Percentiles rank a stretch among this genome's conserved stretches.
These are phyloP conservation scores for Cryptus armator DNA, from an alignment of 2,888 invertebrate species.

Conservation along the genomic window DNA sequence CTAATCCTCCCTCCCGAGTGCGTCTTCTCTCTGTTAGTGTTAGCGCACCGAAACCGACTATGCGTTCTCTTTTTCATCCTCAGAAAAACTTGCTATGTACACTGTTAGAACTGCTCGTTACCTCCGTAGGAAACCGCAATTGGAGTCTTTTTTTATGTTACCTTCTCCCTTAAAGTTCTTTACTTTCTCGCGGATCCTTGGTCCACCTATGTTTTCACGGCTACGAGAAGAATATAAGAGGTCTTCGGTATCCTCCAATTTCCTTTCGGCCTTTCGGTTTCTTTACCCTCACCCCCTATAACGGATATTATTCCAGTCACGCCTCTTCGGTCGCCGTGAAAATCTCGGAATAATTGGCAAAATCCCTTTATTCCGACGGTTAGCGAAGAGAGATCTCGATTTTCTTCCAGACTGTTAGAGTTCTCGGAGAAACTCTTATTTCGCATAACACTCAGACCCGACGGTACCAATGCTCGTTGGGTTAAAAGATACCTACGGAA, in stretches of 20 bases:
- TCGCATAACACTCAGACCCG: conserved; percentile 1
- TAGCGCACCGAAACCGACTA: neutral
- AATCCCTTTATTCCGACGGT: conserved; percentile 6
- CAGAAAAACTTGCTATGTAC: neutral
- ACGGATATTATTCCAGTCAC: conserved; percentile 47
- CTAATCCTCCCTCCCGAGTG: conserved; percentile 17
- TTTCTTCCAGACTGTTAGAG: conserved; percentile 45
- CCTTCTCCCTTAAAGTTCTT: neutral
- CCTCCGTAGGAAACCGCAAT: neutral
- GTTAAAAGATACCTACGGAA: neutral
- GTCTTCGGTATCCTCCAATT: conserved; percentile 22
- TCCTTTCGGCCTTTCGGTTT: conserved; percentile 3
- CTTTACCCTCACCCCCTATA: neutral
- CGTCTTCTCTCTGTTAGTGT: neutral
- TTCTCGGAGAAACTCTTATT: neutral
- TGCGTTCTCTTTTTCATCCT: neutral
- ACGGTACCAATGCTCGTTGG: neutral
- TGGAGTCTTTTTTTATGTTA: neutral
- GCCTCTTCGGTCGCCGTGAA: conserved; percentile 18
- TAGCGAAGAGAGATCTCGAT: conserved; percentile 27
- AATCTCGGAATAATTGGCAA: conserved; percentile 52
- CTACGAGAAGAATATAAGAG: neutral
- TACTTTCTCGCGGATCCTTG: neutral
- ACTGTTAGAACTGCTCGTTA: conserved; percentile 7
- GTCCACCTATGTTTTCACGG: neutral